phyloP scores from a whole-genome alignment of 2,113 vertebrate genomes.

The Channa maculata region DNA sequence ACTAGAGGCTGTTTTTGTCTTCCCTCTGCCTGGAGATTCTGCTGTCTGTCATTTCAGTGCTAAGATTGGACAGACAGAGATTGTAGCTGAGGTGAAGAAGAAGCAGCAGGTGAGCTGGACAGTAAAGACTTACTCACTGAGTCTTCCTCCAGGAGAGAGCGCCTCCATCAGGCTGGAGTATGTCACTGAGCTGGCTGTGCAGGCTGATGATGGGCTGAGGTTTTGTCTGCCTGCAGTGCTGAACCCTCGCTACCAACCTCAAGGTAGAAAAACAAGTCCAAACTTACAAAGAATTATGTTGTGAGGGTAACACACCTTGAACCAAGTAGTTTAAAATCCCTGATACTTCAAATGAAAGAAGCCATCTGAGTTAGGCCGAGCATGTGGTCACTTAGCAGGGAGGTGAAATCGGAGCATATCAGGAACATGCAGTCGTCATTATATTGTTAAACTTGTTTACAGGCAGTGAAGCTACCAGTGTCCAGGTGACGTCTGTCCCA shows the following conservation, averaged over 20 bases:
- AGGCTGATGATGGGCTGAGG: conserved; percentile 84
- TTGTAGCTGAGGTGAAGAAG: conserved; percentile 85
- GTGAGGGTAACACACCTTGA: too few relatives aligned
- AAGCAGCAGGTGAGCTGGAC: conserved; percentile 78
- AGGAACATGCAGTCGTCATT: too few relatives aligned
- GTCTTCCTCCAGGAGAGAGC: conserved; percentile 81
- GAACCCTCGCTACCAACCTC: conserved; percentile 85
- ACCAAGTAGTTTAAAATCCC: too few relatives aligned
- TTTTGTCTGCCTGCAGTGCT: conserved; percentile 86
- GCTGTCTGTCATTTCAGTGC: conserved; percentile 87
- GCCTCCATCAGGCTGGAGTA: conserved; percentile 84
- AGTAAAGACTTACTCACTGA: conserved; percentile 20
- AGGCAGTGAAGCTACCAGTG: conserved; percentile 60
- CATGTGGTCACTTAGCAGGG: too few relatives aligned
- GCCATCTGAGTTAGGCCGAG: too few relatives aligned
- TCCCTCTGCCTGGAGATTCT: conserved; percentile 87
- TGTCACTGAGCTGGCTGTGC: conserved; percentile 84
- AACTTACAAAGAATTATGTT: neutral
- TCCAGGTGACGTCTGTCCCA: conserved; percentile 69
- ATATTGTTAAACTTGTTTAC: neutral
- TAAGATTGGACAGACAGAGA: conserved; percentile 78
- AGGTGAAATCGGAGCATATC: too few relatives aligned
- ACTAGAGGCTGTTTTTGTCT: conserved; percentile 86
- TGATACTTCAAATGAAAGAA: too few relatives aligned
- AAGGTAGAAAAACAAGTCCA: conserved; percentile 65